These are phyloP conservation scores for Chymomyza fuscimana DNA, from an alignment of 2,888 invertebrate species.

Conservation along the genomic window DNA sequence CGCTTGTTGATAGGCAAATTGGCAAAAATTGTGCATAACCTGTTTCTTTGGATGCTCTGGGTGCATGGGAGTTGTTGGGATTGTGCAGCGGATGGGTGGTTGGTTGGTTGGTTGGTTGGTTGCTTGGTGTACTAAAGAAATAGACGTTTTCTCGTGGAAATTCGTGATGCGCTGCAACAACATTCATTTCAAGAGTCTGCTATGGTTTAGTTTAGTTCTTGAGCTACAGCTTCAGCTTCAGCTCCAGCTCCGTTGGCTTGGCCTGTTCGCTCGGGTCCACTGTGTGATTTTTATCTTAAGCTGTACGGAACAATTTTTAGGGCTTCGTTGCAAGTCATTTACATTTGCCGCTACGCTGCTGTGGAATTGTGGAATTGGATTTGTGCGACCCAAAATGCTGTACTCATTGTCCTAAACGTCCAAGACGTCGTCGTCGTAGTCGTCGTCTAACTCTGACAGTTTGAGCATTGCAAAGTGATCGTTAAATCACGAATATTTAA, in stretches of 20 bases:
- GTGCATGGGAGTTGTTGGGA: neutral
- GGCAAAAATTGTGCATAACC: constrained; percentile 69
- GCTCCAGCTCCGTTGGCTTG: neutral
- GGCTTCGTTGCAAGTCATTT: constrained; percentile 66
- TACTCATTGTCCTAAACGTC: constrained; percentile 19
- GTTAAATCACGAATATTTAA: constrained; percentile 80
- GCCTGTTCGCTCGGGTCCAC: constrained; percentile 38
- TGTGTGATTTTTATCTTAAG: constrained; percentile 64
- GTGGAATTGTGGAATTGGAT: constrained; percentile 42
- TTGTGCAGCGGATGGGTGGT: constrained; percentile 2
- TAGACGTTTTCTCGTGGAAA: constrained; percentile 50
- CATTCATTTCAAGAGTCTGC: constrained; percentile 42
- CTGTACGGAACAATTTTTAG: constrained; percentile 51
- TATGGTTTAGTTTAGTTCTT: constrained; percentile 54
- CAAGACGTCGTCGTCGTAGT: constrained; percentile 30
- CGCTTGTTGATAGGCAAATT: constrained; percentile 77
- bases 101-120: too few species aligned
- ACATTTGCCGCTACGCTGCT: constrained; percentile 54
- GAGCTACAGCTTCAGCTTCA: neutral
- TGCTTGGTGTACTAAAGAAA: neutral
- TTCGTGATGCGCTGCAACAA: constrained; percentile 69
- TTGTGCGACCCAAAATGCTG: constrained; percentile 25
- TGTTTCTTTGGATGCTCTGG: constrained; percentile 51
- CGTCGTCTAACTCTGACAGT: constrained; percentile 53
- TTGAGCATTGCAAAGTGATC: constrained; percentile 78